These are phyloP conservation scores for Reinhardtius hippoglossoides DNA, from an alignment of 2,113 vertebrate species.

Conservation along the genomic window DNA sequence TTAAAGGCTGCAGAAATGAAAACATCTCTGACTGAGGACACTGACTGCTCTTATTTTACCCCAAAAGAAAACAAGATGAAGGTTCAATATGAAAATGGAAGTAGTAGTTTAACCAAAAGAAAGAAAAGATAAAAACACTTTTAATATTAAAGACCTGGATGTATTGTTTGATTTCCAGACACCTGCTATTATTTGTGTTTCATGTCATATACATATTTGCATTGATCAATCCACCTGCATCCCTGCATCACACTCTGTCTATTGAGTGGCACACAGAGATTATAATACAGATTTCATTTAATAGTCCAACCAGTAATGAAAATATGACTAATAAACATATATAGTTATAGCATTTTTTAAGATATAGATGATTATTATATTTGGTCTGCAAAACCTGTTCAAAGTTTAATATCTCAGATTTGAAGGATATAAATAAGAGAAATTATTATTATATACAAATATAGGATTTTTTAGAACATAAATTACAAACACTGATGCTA, in stretches of 20 bases:
- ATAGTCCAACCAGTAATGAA: no score
- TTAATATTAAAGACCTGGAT: not conserved
- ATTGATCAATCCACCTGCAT: slow-evolving; percentile 47
- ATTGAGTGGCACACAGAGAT: slow-evolving; percentile 13
- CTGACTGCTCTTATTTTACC: not conserved
- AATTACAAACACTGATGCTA: not conserved
- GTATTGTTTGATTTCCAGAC: slow-evolving; percentile 1
- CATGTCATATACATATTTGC: slow-evolving; percentile 29
- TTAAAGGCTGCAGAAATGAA: not conserved
- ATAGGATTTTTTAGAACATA: no score
- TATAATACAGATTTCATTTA: no score
- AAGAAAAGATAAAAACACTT: not conserved
- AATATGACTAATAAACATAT: no score
- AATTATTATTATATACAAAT: not conserved
- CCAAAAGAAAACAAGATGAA: not conserved
- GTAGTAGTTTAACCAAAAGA: slow-evolving; percentile 2
- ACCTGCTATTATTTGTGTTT: no score
- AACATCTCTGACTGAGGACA: not conserved
- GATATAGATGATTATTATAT: no score
- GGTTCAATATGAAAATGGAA: slow-evolving; percentile 12
- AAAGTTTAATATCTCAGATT: not conserved
- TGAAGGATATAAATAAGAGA: not conserved
- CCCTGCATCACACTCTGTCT: slow-evolving; percentile 23
- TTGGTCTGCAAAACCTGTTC: no score
- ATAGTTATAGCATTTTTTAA: no score